Evolutionary conservation across 2,888 invertebrate genomes (phyloP).

Genomic region (Trachelus stipa): DNA sequence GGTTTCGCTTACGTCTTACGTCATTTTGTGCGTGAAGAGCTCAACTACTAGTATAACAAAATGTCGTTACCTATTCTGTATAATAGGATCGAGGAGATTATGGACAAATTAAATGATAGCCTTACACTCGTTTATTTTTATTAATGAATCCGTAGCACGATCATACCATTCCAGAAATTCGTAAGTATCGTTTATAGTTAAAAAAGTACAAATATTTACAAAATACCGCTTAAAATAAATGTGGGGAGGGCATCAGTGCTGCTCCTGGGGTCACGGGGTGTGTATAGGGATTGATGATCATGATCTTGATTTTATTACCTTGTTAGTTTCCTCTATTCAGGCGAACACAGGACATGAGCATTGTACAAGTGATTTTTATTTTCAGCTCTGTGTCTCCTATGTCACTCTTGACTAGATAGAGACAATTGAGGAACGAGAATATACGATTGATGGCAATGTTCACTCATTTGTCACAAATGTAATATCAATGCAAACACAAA

Average conservation of each 20-base stretch:
- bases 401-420: constrained; percentile 44
- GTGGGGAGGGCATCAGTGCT: constrained; percentile 21
- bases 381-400: constrained; percentile 34
- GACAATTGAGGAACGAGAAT: not conserved
- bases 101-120: no score
- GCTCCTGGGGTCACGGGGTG: not conserved
- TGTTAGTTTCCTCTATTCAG: constrained; percentile 27
- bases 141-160: constrained; percentile 5
- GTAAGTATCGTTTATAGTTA: constrained; percentile 50
- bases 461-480: no score
- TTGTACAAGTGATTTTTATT: constrained; percentile 39
- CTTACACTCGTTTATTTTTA: not conserved
- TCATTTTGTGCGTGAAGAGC: no score
- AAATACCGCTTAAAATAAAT: constrained; percentile 50
- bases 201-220: constrained; percentile 64
- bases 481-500: not conserved
- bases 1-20: no score
- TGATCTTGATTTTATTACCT: not conserved
- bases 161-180: constrained; percentile 45
- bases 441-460: no score
- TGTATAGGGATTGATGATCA: no score
- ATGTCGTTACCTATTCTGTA: no score
- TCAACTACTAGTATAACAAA: no score
- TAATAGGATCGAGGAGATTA: no score
- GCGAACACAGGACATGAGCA: constrained; percentile 42